phyloP scores from a whole-genome alignment of 2,113 vertebrate genomes.

The Apus apus region DNA sequence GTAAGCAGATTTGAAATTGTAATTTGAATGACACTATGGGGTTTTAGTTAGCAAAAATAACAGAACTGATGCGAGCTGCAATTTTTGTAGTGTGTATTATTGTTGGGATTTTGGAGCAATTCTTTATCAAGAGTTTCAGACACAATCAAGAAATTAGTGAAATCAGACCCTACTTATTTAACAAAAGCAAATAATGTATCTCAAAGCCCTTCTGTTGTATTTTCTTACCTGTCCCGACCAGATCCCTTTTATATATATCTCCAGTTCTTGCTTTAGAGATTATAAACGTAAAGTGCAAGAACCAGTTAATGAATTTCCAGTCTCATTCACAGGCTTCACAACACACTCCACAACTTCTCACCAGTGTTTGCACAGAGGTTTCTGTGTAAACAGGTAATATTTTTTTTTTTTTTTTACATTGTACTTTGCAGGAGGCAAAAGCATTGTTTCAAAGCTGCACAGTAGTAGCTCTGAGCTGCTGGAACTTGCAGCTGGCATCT shows the following conservation, averaged over 20 bases:
- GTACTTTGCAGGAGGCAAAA: background rate
- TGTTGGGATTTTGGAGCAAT: background rate
- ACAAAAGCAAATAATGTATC: background rate
- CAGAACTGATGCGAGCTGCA: background rate
- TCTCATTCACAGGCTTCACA: background rate
- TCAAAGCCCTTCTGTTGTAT: background rate
- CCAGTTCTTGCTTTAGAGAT: background rate
- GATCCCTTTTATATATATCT: background rate
- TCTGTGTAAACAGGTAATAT: background rate
- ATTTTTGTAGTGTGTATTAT: background rate
- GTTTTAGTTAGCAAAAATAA: background rate
- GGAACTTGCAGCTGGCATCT: background rate
- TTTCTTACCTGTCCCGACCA: background rate
- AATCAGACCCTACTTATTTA: background rate
- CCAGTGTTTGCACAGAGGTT: background rate
- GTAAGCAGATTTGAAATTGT: rapidly evolving
- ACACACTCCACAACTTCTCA: background rate
- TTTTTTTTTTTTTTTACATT: background rate
- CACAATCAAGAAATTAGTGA: background rate
- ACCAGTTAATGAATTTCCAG: background rate
- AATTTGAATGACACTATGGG: background rate
- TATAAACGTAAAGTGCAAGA: background rate
- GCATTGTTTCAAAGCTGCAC: background rate
- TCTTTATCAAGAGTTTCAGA: background rate
- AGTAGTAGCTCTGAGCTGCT: background rate